Base-by-base conservation (phyloP, 2,797 vertebrate species). In the Takifugu rubripes region DNA sequence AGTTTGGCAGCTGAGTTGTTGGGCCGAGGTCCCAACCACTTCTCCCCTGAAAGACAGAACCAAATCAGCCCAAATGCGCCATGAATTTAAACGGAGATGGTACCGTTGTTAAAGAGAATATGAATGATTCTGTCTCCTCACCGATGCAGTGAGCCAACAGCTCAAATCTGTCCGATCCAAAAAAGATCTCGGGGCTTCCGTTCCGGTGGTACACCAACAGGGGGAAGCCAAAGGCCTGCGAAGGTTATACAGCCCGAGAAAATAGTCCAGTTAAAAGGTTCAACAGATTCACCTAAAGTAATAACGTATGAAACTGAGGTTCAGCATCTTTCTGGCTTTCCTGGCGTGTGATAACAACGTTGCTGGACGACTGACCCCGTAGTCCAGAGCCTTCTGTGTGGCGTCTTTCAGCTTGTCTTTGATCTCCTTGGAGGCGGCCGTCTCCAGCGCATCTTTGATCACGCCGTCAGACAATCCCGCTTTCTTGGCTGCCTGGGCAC, bases 81-180 rank as follows among this genome's bases (percentile, higher is more conserved):
- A 10, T 33, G 31, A 33, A 33, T 33, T 10, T 33, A 10, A 33
- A 33, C 3, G 21, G 31, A 33, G 31, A 10, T 9, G 9, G 31
- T 10, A 10, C 31, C 8, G 31, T 10, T 10, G 10, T 10, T 9
- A 10, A 33, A 10, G 31, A 33, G 7, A 9, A 7, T 29, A 7
- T 5, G 27, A 29, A 29, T 29, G 31, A 7, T 9, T 17, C 11
- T 17, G 1, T 44, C 43, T n/a, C 16, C 92, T 94, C 79, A 99
- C 97, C 96, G 29, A 99, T 90, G 55, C 90, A 46, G 10, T 87
- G 62, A 3, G 94, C 93, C 72, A 99, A 89, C 59, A 98, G 68
- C 79, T 97, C 96, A 81, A 97, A 91, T 60, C 95, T 89, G 86
- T 99, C 97, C 0, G 92, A 96, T 52, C 96, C 97, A 78, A 97